Evolutionary conservation across 2,797 vertebrate genomes (phyloP).

Genomic region (Muscicapa comitata): DNA sequence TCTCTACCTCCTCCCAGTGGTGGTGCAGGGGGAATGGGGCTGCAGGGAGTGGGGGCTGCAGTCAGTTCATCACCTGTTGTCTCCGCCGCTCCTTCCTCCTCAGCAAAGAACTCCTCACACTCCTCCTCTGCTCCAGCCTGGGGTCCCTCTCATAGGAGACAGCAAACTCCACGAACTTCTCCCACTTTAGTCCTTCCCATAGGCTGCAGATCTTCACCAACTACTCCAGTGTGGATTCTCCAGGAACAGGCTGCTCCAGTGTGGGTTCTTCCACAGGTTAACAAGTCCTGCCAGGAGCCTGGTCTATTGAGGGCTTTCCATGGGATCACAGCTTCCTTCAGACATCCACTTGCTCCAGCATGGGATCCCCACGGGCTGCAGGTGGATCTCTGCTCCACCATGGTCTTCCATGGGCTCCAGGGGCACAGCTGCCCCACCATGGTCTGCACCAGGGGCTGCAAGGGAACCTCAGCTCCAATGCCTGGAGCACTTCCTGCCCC

Average conservation of each 20-base stretch:
- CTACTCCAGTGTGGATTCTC: background rate
- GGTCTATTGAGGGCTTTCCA: background rate
- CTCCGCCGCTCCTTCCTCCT: background rate
- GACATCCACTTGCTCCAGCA: background rate
- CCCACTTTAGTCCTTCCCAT: background rate
- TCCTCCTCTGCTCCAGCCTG: background rate
- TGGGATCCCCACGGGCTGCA: background rate
- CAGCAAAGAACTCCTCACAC: background rate
- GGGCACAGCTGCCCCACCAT: background rate
- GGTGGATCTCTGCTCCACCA: background rate
- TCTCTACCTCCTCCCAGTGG: background rate
- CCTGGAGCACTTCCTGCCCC: background rate
- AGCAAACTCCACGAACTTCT: accelerated
- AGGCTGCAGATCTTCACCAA: background rate
- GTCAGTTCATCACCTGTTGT: background rate
- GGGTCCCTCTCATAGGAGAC: background rate
- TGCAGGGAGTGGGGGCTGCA: background rate
- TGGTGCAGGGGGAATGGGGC: background rate
- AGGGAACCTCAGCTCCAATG: background rate
- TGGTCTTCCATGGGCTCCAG: background rate
- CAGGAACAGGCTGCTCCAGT: background rate
- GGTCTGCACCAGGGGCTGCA: background rate
- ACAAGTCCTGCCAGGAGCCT: background rate
- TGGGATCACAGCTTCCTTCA: background rate
- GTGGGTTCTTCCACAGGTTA: background rate